A percentile compares a stretch with the other conserved stretches of the same genome.
These are phyloP conservation scores for Champsocephalus esox DNA, from an alignment of 2,797 vertebrate genomes.

Conservation along the genomic window DNA sequence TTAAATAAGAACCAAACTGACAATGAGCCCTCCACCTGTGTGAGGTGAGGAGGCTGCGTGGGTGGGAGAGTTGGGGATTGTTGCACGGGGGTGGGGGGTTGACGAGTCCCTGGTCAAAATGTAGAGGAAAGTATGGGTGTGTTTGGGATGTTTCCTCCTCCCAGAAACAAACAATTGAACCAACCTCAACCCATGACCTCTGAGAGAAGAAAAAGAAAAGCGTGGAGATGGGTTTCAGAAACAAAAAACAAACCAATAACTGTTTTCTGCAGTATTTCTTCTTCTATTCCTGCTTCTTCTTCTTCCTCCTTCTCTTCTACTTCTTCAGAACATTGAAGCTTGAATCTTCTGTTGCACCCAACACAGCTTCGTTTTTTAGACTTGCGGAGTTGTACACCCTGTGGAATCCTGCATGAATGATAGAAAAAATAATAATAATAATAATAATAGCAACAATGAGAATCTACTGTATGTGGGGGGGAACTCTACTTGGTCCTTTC, in stretches of 20 bases:
- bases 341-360: conserved; percentile 87
- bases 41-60: conserved; percentile 69
- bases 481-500: conserved; percentile 73
- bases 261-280: conserved; percentile 85
- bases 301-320: conserved; percentile 73
- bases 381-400: conserved; percentile 80
- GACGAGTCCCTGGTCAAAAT: conserved; percentile 59
- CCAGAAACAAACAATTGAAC: conserved; percentile 65
- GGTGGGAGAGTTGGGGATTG: conserved; percentile 70
- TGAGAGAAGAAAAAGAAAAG: conserved; percentile 69
- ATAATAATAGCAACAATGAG: conserved; percentile 79
- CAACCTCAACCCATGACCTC: conserved; percentile 64
- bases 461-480: conserved; percentile 81
- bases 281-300: conserved; percentile 80
- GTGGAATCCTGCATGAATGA: conserved; percentile 89
- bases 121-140: conserved; percentile 50
- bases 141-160: conserved; percentile 47
- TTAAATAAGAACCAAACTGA: conserved; percentile 83
- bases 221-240: conserved; percentile 65
- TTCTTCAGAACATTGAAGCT: conserved; percentile 86
- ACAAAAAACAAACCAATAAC: conserved; percentile 71
- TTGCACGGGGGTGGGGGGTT: conserved; percentile 24
- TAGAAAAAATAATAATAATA: conserved; percentile 76
- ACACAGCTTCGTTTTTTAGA: conserved; percentile 82
- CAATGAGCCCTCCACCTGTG: conserved; percentile 73